Evolutionary conservation across 2,113 vertebrate genomes (phyloP).

Genomic region (Cyanoderma ruficeps): DNA sequence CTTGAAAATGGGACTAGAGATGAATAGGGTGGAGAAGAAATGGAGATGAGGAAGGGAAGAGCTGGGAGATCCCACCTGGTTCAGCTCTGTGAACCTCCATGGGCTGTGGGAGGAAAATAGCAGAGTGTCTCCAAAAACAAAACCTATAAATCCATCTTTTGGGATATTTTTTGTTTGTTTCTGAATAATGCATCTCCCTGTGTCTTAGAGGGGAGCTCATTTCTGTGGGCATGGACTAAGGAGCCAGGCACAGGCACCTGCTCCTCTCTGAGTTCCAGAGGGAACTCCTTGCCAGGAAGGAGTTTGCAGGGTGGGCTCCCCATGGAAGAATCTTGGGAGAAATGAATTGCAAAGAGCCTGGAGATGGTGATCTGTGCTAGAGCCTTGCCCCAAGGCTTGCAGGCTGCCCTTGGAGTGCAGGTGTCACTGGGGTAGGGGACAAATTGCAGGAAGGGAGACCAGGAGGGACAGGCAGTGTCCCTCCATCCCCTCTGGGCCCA

Average conservation of each 20-base stretch:
- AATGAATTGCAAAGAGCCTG: background rate
- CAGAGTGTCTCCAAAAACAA: background rate
- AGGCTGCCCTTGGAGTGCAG: background rate
- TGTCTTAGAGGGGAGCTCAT: background rate
- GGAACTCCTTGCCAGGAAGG: background rate
- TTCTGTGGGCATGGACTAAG: background rate
- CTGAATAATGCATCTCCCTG: background rate
- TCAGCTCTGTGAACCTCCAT: background rate
- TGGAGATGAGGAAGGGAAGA: background rate
- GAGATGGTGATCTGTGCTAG: background rate
- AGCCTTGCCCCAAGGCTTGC: background rate
- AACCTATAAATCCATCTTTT: background rate
- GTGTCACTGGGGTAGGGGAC: too few relatives aligned
- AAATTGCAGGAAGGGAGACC: background rate
- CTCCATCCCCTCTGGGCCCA: background rate
- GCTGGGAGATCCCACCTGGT: background rate
- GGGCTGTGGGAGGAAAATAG: fast-evolving
- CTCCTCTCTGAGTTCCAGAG: background rate
- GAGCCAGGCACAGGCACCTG: background rate
- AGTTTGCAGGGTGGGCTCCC: background rate
- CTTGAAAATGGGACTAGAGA: background rate
- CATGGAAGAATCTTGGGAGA: background rate
- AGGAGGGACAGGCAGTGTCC: background rate
- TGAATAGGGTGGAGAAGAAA: background rate
- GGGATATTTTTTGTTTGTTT: background rate